phyloP scores from a whole-genome alignment of 2,797 vertebrate genomes.

The Rousettus madagascariensis region DNA sequence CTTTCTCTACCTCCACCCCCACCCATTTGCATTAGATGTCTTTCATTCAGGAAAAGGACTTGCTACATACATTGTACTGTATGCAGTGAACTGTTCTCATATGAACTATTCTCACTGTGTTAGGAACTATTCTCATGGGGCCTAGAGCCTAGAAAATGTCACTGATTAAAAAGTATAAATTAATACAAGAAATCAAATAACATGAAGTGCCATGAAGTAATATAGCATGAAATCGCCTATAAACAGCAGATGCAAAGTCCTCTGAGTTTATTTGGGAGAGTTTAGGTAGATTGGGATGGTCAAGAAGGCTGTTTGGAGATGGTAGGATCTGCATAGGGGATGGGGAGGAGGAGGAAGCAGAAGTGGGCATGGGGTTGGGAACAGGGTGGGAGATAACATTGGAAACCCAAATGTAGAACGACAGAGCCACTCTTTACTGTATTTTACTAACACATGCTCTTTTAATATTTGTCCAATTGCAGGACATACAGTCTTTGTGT shows the following conservation, averaged over 20 bases:
- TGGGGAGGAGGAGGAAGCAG: background rate
- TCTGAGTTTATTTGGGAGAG: background rate
- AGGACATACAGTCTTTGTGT: background rate
- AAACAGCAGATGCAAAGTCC: background rate
- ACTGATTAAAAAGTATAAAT: background rate
- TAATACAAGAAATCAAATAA: background rate
- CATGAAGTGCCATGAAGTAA: background rate
- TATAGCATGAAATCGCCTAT: background rate
- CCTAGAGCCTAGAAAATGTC: background rate
- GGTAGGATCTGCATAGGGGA: background rate
- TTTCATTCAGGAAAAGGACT: background rate
- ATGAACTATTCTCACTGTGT: too few species aligned
- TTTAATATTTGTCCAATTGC: background rate
- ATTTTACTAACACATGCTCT: background rate
- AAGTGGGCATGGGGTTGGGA: rapidly evolving
- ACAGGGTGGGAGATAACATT: rapidly evolving
- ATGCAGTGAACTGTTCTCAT: background rate
- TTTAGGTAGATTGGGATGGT: background rate
- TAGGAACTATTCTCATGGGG: background rate
- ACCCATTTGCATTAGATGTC: too few species aligned
- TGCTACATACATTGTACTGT: rapidly evolving
- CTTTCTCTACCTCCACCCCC: background rate
- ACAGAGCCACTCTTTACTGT: background rate
- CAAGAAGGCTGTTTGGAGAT: background rate
- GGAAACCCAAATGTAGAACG: background rate